Evolutionary conservation across 2,113 vertebrate genomes (phyloP), one percentile per base, ranked within the genome.

Genomic region (Thunnus maccoyii): DNA sequence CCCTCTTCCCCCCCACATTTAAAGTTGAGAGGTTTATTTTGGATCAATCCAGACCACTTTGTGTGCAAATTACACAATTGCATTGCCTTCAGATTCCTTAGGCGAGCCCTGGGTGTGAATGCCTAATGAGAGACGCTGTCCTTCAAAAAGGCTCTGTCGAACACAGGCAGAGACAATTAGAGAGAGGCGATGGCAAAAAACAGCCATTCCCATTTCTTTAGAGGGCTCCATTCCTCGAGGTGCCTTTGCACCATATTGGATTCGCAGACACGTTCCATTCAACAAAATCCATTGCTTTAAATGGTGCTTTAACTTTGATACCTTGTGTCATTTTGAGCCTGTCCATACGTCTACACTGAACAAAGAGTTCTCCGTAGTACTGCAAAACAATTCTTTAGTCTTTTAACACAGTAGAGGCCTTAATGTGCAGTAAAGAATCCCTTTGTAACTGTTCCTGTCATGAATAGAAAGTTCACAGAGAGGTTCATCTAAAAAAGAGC

Each of bases 1-100:
- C 95, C 93, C 89, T 88, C 93, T 93, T 48, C 84, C 63, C 76
- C 48, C 65, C 88, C 89, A 95, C 94, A 96, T 96, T 97, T 96
- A 96, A 96, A 95, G 93, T 95, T 96, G 95, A 96, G 93, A 90
- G 95, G 95, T 96, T 96, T 95, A 94, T 95, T 96, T 96, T 96
- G 96, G 96, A 96, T 96, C 97, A 96, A 95, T 96, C 95, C 94
- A 86, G 94, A 94, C 95, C 95, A 96, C 94, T 95, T 95, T 95
- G 96, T 94, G 95, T 96, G 96, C 95, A 96, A 96, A 96, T 94
- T 94, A 91, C 92, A 93, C 90, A 93, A 95, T 92, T 94, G 93
- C 93, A 95, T 96, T 96, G 96, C 95, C 95, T 96, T 96, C 95
- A 95, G 92, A 91, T 96, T 95, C 95, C 92, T 95, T 93, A 93